Evolutionary conservation across 1,140 invertebrate genomes (phyloP), one percentile per base, ranked within the genome.

Genomic region (Ladona fulva): DNA sequence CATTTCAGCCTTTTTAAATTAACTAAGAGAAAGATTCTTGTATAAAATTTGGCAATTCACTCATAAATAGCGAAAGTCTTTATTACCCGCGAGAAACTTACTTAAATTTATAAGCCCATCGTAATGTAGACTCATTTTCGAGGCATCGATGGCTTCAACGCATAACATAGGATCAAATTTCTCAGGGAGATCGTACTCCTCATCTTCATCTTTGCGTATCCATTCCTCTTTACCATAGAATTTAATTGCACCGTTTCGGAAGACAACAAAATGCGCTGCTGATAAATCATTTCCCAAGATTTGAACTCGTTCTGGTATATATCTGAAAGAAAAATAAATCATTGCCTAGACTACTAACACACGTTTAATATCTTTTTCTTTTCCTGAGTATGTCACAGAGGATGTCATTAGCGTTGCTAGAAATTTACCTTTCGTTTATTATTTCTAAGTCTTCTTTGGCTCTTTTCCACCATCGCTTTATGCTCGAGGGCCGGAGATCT

Each of bases 101-200:
- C 86, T 83, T 11, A 95, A 83, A 82, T 92, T 92, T 25, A 89
- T 84, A n/a, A 94, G 81, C 25, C 91, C 92, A 85, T 94, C 91
- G 83, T 92, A 94, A 81, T 88, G 84, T 0, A 95, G 66, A 22
- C 85, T 78, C 77, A 90, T 87, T 52, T 87, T 84, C 24, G 88
- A 89, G 22, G 88, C 89, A 85, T 95, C 92, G 75, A 95, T 85
- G 22, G 87, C 91, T 83, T 92, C 89, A 74, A 95, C 52, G 77
- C 88, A 83, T 78, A 88, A 89, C 10, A 83, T 82, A 0, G 87
- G 82, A 80, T 89, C 81, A 79, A 86, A 91, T 5, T 78, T 81
- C 0, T 80, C 80, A 24, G 93, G 93, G 29, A 95, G 83, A 74
- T 87, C 81, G 74, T 83, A 82, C 75, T 81, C 78, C 25, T 80